These are phyloP conservation scores for Centroberyx gerrardi DNA, from an alignment of 2,797 vertebrate species.

Conservation along the genomic window DNA sequence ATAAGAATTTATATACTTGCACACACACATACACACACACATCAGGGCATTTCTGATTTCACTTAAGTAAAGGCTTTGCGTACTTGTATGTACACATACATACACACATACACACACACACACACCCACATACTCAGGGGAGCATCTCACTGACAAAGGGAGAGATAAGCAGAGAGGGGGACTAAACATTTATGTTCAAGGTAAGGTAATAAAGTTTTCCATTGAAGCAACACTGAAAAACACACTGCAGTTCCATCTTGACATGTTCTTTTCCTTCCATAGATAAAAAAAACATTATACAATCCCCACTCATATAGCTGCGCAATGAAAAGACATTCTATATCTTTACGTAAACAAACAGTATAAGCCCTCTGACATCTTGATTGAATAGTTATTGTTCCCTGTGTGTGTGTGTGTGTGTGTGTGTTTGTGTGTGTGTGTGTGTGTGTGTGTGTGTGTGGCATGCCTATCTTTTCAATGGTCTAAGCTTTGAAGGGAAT, in stretches of 20 bases:
- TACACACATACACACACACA: not conserved
- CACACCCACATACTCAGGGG: constrained; percentile 22
- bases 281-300: constrained; percentile 5
- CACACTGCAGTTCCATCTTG: not conserved
- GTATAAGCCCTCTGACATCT: constrained; percentile 37
- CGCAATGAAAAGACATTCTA: constrained; percentile 26
- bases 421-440: constrained; percentile 20
- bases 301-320: constrained; percentile 45
- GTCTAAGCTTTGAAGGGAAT: constrained; percentile 41
- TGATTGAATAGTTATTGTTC: constrained; percentile 48
- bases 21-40: too few species aligned
- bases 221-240: constrained; percentile 15
- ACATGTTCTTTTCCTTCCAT: constrained; percentile 48
- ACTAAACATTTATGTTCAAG: constrained; percentile 44
- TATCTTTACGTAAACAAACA: constrained; percentile 46
- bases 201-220: constrained; percentile 29
- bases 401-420: not conserved
- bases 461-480: constrained; percentile 19
- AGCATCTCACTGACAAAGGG: constrained; percentile 47
- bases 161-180: constrained; percentile 17
- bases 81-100: too few species aligned
- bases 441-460: constrained; percentile 12
- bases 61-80: too few species aligned
- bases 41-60: too few species aligned
- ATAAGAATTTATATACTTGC: too few species aligned